phyloP scores from a whole-genome alignment of 2,797 vertebrate species.

The Bovichtus variegatus region DNA sequence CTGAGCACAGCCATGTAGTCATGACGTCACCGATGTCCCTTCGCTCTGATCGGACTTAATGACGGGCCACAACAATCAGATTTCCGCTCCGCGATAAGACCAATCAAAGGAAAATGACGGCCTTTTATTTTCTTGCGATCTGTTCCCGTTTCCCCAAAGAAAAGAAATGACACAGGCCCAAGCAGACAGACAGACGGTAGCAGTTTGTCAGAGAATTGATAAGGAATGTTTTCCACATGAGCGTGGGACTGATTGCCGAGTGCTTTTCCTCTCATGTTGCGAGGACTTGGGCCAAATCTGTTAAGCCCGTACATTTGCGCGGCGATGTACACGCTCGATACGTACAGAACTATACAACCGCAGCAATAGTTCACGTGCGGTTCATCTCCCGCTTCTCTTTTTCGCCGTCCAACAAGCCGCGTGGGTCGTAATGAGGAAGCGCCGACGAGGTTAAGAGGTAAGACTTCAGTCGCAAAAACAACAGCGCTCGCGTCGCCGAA shows the following conservation, averaged over 20 bases:
- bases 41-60: slow-evolving; percentile 48
- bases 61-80: slow-evolving; percentile 56
- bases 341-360: not conserved
- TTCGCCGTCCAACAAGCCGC: slow-evolving; percentile 5
- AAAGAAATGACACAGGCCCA: slow-evolving; percentile 29
- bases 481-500: slow-evolving; percentile 11
- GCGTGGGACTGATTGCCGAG: slow-evolving; percentile 39
- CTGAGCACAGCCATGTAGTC: slow-evolving; percentile 1
- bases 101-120: slow-evolving; percentile 71
- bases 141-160: slow-evolving; percentile 39
- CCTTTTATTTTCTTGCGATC: slow-evolving; percentile 55
- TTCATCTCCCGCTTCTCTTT: slow-evolving; percentile 23
- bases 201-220: slow-evolving; percentile 76
- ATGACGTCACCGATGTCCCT: slow-evolving; percentile 42
- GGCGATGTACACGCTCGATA: slow-evolving; percentile 34
- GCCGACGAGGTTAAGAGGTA: slow-evolving; percentile 64
- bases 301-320: slow-evolving; percentile 41
- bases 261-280: slow-evolving; percentile 44
- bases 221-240: slow-evolving; percentile 85
- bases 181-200: slow-evolving; percentile 76
- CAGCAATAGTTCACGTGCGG: slow-evolving; percentile 23
- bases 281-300: slow-evolving; percentile 63
- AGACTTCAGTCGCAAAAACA: slow-evolving; percentile 48
- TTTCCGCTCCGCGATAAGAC: slow-evolving; percentile 69
- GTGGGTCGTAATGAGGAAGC: slow-evolving; percentile 27